phyloP scores from a whole-genome alignment of 35 echinoderm and acorn worm species.

The Lytechinus pictus region DNA sequence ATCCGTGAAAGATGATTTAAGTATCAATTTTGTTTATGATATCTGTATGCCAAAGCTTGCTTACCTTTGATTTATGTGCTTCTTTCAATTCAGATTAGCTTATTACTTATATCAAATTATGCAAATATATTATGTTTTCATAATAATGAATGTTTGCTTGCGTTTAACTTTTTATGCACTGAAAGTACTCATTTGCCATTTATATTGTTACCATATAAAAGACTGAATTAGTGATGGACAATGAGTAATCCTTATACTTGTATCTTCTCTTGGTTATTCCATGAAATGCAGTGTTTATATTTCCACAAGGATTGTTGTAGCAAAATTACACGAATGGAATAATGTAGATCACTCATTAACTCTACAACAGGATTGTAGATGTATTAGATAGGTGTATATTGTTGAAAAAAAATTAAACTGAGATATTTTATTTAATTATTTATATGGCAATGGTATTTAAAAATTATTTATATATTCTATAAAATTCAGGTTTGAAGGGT shows the following conservation, averaged over 20 bases:
- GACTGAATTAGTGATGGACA: not conserved
- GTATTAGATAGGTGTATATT: not conserved
- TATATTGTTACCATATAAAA: not conserved
- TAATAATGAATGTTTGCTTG: too few species aligned
- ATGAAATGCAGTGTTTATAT: not conserved
- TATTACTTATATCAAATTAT: too few species aligned
- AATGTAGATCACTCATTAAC: too few species aligned
- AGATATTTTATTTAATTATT: not conserved
- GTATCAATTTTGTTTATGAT: too few species aligned
- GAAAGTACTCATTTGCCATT: not conserved
- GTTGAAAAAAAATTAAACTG: not conserved
- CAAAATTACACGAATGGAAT: too few species aligned
- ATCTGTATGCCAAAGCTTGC: constrained; percentile 1
- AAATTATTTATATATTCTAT: not conserved
- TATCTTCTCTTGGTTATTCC: not conserved
- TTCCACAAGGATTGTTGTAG: too few species aligned
- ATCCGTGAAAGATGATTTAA: too few species aligned
- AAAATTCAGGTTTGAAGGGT: not conserved
- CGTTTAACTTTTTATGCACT: not conserved
- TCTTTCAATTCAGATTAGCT: not conserved
- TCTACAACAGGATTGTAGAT: not conserved
- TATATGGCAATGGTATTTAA: not conserved
- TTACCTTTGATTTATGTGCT: constrained; percentile 14
- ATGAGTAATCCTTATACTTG: not conserved
- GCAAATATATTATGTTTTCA: too few species aligned